Conservation (phyloP, 2,888 invertebrate species). For the Globia sparganii region DNA sequence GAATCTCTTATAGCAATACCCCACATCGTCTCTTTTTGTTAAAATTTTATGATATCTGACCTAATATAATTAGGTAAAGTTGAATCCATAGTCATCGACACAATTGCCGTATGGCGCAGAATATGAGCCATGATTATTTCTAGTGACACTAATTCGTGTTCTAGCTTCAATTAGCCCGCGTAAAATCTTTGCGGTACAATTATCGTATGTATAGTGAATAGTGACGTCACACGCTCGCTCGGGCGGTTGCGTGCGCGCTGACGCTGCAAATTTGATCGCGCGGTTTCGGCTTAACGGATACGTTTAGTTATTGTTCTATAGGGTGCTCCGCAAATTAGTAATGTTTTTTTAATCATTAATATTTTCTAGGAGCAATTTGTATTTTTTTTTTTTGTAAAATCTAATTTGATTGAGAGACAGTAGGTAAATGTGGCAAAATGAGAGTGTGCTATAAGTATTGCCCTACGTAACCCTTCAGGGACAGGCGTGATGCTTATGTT, state of each 20-base stretch:
- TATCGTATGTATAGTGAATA: slow-evolving; percentile 29
- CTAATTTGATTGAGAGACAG: not conserved
- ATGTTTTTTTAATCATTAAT: not conserved
- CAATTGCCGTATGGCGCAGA: not conserved
- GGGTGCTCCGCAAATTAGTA: slow-evolving; percentile 62
- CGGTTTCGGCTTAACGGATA: slow-evolving; percentile 84
- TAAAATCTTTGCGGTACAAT: slow-evolving; percentile 57
- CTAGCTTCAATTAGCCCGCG: slow-evolving; percentile 43
- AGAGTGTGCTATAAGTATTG: not conserved
- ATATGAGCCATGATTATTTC: not conserved
- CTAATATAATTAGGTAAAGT: not conserved
- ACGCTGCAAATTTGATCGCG: slow-evolving; percentile 89
- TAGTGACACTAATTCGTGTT: slow-evolving; percentile 14
- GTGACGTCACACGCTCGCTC: slow-evolving; percentile 63
- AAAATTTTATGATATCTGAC: not conserved
- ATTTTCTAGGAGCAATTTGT: not conserved
- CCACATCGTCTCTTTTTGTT: not conserved
- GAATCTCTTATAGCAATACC: not conserved
- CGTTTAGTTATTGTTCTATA: slow-evolving; percentile 83
- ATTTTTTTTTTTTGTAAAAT: too few species aligned
- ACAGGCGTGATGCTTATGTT: not conserved
- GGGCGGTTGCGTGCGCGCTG: slow-evolving; percentile 79
- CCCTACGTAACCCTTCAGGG: not conserved
- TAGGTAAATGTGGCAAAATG: not conserved
- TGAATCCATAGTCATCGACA: not conserved